phyloP scores from a whole-genome alignment of 2,113 vertebrate genomes.

The Syngnathus typhle region DNA sequence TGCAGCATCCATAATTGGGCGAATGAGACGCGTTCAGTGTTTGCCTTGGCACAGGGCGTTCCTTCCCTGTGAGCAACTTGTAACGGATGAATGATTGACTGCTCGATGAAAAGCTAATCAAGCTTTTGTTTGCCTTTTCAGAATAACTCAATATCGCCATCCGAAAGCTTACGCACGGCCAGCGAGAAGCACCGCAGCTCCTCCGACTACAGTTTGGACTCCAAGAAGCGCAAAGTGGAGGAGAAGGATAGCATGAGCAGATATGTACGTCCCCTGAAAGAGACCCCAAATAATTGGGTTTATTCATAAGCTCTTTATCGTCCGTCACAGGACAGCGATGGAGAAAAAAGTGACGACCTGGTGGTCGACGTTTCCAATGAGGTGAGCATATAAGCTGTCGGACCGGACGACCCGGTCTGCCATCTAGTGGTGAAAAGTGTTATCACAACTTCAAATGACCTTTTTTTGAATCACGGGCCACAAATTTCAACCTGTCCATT shows the following conservation, averaged over 20 bases:
- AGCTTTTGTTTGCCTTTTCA: slow-evolving; percentile 54
- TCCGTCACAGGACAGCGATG: slow-evolving; percentile 85
- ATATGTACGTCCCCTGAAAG: slow-evolving; percentile 76
- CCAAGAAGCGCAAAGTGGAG: slow-evolving; percentile 92
- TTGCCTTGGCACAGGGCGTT: slow-evolving; percentile 37
- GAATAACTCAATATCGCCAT: slow-evolving; percentile 93
- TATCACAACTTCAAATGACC: too few species aligned
- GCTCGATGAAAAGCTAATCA: slow-evolving; percentile 38
- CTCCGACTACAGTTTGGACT: slow-evolving; percentile 84
- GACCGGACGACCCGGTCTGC: not conserved
- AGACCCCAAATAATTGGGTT: too few species aligned
- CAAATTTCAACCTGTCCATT: not conserved
- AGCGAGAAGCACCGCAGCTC: slow-evolving; percentile 92
- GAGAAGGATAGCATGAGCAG: slow-evolving; percentile 93
- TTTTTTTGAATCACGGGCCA: too few species aligned
- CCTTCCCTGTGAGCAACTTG: slow-evolving; percentile 35
- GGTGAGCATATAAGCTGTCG: slow-evolving; percentile 62
- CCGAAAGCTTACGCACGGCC: slow-evolving; percentile 84
- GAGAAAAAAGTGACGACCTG: slow-evolving; percentile 96
- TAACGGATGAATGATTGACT: slow-evolving; percentile 39
- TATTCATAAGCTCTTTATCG: slow-evolving; percentile 5
- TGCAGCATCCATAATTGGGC: slow-evolving; percentile 40
- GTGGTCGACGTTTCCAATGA: slow-evolving; percentile 96
- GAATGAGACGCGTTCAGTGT: slow-evolving; percentile 48
- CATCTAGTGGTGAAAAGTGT: too few species aligned